A percentile compares a stretch with the other conserved stretches of the same genome.
These are phyloP conservation scores for Unio pictorum DNA, from an alignment of 2,888 invertebrate species.

Conservation along the genomic window DNA sequence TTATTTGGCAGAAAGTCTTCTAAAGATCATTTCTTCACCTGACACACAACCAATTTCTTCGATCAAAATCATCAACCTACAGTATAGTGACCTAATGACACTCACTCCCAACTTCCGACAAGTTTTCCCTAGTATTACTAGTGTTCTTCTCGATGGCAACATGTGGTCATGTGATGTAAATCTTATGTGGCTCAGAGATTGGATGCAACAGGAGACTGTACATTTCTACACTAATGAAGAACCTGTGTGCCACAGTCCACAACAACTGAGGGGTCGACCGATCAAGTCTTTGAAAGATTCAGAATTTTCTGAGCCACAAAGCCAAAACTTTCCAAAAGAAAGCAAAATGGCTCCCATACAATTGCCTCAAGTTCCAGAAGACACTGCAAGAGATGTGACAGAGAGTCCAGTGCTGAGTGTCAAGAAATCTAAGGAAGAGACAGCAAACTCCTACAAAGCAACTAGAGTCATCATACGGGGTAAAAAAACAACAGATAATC, in stretches of 20 bases:
- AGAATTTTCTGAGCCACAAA: slow-evolving; percentile 35
- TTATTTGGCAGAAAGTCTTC: slow-evolving; percentile 39
- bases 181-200: slow-evolving; percentile 72
- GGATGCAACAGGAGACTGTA: slow-evolving; percentile 76
- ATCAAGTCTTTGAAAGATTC: slow-evolving; percentile 40
- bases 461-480: slow-evolving; percentile 1
- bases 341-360: too few species aligned
- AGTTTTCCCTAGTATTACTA: slow-evolving; percentile 80
- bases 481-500: slow-evolving; percentile 1
- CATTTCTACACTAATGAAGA: slow-evolving; percentile 65
- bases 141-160: slow-evolving; percentile 81
- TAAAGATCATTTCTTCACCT: slow-evolving; percentile 24
- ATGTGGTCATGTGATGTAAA: slow-evolving; percentile 78
- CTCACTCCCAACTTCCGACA: slow-evolving; percentile 81
- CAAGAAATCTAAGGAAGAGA: slow-evolving; percentile 1
- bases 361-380: neutral
- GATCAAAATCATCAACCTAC: slow-evolving; percentile 78
- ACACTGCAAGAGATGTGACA: neutral
- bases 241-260: slow-evolving; percentile 72
- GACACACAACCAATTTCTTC: slow-evolving; percentile 9
- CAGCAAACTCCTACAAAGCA: neutral
- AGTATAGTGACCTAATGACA: slow-evolving; percentile 77
- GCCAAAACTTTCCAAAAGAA: neutral
- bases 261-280: slow-evolving; percentile 52
- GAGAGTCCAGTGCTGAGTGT: neutral